Conservation (phyloP, 2,113 vertebrate genomes). For the Rhadina sibilatrix region DNA sequence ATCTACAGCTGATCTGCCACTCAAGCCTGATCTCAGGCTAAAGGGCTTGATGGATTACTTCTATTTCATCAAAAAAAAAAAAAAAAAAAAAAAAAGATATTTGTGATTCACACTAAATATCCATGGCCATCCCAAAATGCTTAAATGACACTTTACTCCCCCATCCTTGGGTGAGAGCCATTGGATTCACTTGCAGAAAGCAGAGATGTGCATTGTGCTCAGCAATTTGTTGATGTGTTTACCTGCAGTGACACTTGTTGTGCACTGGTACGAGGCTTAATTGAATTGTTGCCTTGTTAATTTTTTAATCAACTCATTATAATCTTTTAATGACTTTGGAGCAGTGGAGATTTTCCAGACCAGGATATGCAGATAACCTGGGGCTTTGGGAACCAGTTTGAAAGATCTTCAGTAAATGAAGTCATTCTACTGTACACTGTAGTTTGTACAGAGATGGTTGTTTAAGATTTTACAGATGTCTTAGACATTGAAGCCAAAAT, state of each 20-base stretch:
- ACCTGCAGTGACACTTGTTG: not conserved
- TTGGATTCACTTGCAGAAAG: not conserved
- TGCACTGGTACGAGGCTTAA: not conserved
- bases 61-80: not conserved
- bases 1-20: not conserved
- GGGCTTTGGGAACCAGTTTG: not conserved
- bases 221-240: not conserved
- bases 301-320: constrained; percentile 33
- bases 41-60: not conserved
- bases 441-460: not conserved
- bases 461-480: not conserved
- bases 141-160: not conserved
- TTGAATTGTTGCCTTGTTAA: constrained; percentile 13
- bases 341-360: constrained; percentile 1
- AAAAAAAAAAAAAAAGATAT: too few species aligned
- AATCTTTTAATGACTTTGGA: constrained; percentile 20
- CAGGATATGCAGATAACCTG: not conserved
- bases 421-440: not conserved
- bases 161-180: not conserved
- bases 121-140: not conserved
- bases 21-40: not conserved
- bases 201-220: not conserved
- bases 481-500: not conserved
- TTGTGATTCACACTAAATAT: not conserved
- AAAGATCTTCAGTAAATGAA: not conserved